Percentiles rank a stretch among this genome's conserved stretches.
Evolutionary conservation across 1,140 invertebrate genomes (phyloP).

Genomic region (Drosophila nigromelanica): DNA sequence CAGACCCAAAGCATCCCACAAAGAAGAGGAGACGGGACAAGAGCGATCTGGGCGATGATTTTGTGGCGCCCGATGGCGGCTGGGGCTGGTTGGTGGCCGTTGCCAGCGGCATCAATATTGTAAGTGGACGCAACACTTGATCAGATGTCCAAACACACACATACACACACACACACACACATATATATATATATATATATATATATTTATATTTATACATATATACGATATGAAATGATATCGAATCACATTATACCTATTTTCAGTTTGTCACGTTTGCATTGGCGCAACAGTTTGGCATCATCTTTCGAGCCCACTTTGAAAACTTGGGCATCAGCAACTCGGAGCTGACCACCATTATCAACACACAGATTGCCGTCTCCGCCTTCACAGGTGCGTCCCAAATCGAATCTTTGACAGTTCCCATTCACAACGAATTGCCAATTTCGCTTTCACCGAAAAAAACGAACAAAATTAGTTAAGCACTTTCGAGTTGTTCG

Average conservation of each 20-base stretch:
- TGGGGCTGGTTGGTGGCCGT: conserved; percentile 83
- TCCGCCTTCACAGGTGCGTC: conserved; percentile 84
- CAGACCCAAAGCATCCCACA: no score
- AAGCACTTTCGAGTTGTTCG: no score
- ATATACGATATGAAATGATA: no score
- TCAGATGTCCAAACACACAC: no score
- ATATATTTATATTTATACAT: not conserved
- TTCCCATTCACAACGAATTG: not conserved
- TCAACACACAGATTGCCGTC: conserved; percentile 88
- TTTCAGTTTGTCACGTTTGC: conserved; percentile 86
- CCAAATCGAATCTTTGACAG: conserved; percentile 3
- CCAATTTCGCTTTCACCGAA: no score
- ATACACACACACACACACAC: no score
- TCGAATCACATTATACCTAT: conserved; percentile 8
- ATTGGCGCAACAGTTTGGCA: conserved; percentile 87
- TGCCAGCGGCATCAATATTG: conserved; percentile 76
- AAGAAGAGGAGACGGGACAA: conserved; percentile 80
- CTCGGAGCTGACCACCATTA: conserved; percentile 87
- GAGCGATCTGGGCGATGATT: conserved; percentile 81
- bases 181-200: no score
- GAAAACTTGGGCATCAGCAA: conserved; percentile 85
- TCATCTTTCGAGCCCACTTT: conserved; percentile 87
- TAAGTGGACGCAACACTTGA: conserved; percentile 38
- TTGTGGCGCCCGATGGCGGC: conserved; percentile 81
- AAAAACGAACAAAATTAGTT: no score